Evolutionary conservation across 1,140 invertebrate genomes (phyloP).

Genomic region (Andricus grossulariae): DNA sequence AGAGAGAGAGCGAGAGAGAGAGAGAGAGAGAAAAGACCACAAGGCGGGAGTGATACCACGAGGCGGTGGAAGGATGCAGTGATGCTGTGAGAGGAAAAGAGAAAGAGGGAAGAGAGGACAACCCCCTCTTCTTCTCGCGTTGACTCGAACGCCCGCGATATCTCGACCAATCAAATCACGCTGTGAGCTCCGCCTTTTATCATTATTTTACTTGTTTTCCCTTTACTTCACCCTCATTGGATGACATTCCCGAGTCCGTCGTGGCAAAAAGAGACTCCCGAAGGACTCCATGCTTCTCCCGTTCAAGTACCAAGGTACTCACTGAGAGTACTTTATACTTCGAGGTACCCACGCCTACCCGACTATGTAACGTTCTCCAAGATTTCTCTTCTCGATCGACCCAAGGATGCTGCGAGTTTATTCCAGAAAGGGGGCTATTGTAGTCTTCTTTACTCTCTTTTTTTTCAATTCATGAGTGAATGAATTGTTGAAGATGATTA

Average conservation of each 20-base stretch:
- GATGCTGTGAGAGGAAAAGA: conserved; percentile 35
- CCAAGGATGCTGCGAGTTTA: not conserved
- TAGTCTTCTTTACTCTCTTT: no score
- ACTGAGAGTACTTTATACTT: not conserved
- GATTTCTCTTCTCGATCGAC: conserved; percentile 11
- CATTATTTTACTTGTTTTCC: conserved; percentile 77
- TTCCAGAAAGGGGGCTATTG: not conserved
- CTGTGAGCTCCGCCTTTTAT: conserved; percentile 76
- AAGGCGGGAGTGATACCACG: conserved; percentile 39
- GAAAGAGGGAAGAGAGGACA: conserved; percentile 63
- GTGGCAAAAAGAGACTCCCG: conserved; percentile 48
- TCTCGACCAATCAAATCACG: conserved; percentile 76
- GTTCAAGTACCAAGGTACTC: conserved; percentile 35
- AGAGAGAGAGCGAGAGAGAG: not conserved
- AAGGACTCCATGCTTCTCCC: conserved; percentile 58
- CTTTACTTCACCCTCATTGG: conserved; percentile 75
- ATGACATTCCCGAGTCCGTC: conserved; percentile 70
- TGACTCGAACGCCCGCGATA: conserved; percentile 75
- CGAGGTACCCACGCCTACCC: not conserved
- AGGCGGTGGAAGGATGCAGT: not conserved
- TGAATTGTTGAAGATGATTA: no score
- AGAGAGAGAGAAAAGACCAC: conserved; percentile 13
- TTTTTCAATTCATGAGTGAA: no score
- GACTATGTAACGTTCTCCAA: not conserved
- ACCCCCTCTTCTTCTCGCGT: conserved; percentile 66